These are phyloP conservation scores for Noctua fimbriata DNA, from an alignment of 2,888 invertebrate genomes.

Conservation along the genomic window DNA sequence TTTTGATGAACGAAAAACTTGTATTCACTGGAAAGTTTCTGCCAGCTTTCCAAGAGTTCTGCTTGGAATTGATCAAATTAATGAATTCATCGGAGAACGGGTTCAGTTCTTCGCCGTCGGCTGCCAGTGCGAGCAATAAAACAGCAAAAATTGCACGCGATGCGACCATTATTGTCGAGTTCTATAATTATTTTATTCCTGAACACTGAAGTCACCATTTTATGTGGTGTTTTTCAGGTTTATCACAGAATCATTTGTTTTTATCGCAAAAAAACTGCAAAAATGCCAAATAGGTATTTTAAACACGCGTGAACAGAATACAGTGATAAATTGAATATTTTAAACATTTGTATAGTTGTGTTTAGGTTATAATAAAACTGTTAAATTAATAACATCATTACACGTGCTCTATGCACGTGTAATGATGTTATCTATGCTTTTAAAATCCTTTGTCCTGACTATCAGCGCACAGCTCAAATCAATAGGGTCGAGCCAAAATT, in stretches of 20 bases:
- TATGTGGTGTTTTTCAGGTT: not conserved
- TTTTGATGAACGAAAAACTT: constrained; percentile 5
- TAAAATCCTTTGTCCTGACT: not conserved
- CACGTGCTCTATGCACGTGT: no score
- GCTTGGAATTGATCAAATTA: constrained; percentile 13
- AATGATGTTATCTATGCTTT: no score
- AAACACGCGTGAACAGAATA: constrained; percentile 3
- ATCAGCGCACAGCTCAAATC: not conserved
- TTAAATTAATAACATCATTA: no score
- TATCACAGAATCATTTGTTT: not conserved
- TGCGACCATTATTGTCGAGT: not conserved
- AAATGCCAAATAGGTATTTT: not conserved
- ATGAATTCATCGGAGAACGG: constrained; percentile 23
- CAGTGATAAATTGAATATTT: not conserved
- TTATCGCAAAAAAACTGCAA: not conserved
- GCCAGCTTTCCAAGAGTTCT: constrained; percentile 24
- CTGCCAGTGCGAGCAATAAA: not conserved
- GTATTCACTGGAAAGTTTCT: constrained; percentile 17
- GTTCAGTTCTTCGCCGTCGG: not conserved
- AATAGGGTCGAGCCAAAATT: not conserved
- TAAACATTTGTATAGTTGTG: not conserved
- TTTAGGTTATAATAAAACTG: not conserved
- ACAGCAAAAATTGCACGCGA: not conserved
- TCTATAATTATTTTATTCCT: not conserved
- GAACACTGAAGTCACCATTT: not conserved